Evolutionary conservation across 2,797 vertebrate genomes (phyloP).

Genomic region (Amniataba percoides): DNA sequence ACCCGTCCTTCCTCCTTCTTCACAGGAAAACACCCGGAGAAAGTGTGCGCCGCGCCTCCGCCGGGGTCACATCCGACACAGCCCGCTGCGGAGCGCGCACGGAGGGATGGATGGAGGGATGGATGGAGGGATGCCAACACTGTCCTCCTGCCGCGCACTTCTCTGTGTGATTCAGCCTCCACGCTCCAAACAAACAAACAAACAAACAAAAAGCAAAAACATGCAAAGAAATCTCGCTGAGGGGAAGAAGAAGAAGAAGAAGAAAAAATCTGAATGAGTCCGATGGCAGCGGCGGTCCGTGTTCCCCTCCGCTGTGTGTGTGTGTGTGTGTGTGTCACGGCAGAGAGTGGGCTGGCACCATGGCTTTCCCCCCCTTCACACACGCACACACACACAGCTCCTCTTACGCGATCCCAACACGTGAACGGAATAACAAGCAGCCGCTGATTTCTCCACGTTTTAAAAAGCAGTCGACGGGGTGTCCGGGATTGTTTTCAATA

Average conservation of each 20-base stretch:
- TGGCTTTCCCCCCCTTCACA: slow-evolving; percentile 35
- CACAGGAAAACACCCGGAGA: slow-evolving; percentile 16
- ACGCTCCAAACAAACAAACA: background rate
- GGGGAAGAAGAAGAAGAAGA: too few species aligned
- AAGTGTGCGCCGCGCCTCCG: slow-evolving; percentile 50
- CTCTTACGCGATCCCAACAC: slow-evolving; percentile 54
- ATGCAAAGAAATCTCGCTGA: background rate
- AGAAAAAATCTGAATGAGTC: slow-evolving; percentile 25
- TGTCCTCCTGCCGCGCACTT: slow-evolving; percentile 63
- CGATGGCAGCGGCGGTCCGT: slow-evolving; percentile 41
- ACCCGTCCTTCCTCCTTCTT: background rate
- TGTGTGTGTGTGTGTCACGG: background rate
- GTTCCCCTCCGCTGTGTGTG: background rate
- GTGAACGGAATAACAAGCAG: slow-evolving; percentile 58
- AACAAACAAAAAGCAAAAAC: slow-evolving; percentile 7
- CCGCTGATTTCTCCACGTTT: slow-evolving; percentile 42
- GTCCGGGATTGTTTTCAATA: slow-evolving; percentile 28
- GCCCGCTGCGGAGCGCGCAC: slow-evolving; percentile 62
- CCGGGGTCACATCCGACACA: slow-evolving; percentile 66
- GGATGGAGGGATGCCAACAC: slow-evolving; percentile 70
- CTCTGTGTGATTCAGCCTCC: slow-evolving; percentile 49
- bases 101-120: slow-evolving; percentile 76
- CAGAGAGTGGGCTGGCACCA: slow-evolving; percentile 36
- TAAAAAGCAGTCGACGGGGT: slow-evolving; percentile 36
- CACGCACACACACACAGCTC: too few species aligned